Evolutionary conservation across 1,140 invertebrate genomes (phyloP).

Genomic region (Batillaria attramentaria): DNA sequence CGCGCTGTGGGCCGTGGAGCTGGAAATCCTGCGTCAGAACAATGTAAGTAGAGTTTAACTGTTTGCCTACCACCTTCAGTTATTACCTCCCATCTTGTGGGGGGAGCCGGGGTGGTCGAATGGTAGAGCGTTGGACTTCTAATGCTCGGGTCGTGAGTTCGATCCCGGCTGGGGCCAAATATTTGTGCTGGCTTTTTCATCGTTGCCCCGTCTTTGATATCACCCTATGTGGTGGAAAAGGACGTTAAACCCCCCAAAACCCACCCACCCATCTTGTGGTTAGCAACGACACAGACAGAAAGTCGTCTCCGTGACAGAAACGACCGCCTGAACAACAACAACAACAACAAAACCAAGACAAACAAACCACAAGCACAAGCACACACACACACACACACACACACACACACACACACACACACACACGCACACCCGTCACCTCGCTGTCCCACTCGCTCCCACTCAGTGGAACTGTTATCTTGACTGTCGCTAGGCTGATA

Average conservation of each 20-base stretch:
- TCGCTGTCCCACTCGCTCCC: not conserved
- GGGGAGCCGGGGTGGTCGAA: no score
- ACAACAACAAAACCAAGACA: no score
- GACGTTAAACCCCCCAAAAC: no score
- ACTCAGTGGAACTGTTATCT: not conserved
- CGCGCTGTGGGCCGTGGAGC: conserved; percentile 54
- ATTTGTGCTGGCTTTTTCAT: no score
- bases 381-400: not conserved
- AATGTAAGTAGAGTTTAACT: conserved; percentile 43
- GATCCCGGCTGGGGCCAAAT: no score
- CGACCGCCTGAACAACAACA: not conserved
- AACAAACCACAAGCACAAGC: not conserved
- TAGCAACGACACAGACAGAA: not conserved
- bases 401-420: not conserved
- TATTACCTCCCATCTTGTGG: not conserved
- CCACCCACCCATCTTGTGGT: no score
- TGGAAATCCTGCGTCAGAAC: conserved; percentile 55
- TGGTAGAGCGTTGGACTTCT: no score
- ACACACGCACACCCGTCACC: not conserved
- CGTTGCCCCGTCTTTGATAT: no score
- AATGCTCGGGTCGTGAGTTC: no score
- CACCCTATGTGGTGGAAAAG: no score
- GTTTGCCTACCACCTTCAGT: not conserved
- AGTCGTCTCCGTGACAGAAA: no score
- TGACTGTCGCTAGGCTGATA: not conserved